These are phyloP conservation scores for Chironex yamaguchii DNA, from an alignment of 30 jellyfish, hydroid and myxozoan species.

Conservation along the genomic window DNA sequence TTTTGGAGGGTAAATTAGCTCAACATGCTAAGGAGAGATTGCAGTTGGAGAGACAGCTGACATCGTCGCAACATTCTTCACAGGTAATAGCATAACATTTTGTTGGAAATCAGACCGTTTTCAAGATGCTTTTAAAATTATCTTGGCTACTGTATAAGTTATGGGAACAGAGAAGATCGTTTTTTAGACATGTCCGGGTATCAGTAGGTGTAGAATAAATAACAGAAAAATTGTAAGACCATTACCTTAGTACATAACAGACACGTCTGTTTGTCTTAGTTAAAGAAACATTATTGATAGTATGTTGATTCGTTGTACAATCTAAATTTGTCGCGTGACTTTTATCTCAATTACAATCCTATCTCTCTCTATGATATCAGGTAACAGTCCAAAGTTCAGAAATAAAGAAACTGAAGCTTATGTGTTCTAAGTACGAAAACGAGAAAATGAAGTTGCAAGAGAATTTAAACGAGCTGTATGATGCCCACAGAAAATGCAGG, in stretches of 20 bases:
- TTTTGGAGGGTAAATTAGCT: background rate
- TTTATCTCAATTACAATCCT: no score
- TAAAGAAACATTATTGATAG: background rate
- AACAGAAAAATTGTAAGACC: no score
- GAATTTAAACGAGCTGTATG: background rate
- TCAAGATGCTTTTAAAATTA: no score
- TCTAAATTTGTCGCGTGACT: no score
- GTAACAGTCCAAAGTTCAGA: background rate
- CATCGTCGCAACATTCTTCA: conserved; percentile 16
- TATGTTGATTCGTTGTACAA: no score
- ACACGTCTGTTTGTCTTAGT: no score
- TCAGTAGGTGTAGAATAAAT: no score
- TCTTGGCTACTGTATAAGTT: no score
- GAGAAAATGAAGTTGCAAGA: background rate
- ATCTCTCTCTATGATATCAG: background rate
- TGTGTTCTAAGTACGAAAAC: background rate
- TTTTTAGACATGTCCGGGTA: no score
- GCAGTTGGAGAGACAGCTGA: conserved; percentile 46
- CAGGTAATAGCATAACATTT: background rate
- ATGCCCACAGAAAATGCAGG: background rate
- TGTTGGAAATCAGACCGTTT: background rate
- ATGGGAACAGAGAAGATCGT: no score
- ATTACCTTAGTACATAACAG: no score
- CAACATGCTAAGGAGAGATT: conserved; percentile 37
- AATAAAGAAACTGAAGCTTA: background rate